Evolutionary conservation across 2,888 invertebrate species (phyloP).

Genomic region (Teinopalpus imperialis): DNA sequence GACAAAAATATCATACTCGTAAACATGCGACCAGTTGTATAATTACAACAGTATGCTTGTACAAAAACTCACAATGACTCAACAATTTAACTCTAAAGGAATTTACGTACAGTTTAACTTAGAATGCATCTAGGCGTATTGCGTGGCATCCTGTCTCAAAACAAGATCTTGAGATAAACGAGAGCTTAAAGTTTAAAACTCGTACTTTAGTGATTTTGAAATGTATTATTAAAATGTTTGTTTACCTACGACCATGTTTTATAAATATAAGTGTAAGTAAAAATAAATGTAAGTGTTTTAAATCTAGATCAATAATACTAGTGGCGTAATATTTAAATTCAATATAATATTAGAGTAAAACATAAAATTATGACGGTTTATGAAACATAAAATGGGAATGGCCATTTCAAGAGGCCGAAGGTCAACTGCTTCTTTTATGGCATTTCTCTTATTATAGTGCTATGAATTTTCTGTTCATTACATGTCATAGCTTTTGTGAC

Average conservation of each 20-base stretch:
- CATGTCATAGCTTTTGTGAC: background rate
- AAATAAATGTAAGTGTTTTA: too few relatives aligned
- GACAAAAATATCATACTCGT: too few relatives aligned
- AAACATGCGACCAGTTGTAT: too few relatives aligned
- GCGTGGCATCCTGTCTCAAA: conserved; percentile 10
- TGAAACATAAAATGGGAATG: conserved; percentile 5
- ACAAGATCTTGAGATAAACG: conserved; percentile 10
- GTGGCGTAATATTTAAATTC: too few relatives aligned
- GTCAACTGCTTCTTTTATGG: conserved; percentile 14
- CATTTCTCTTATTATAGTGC: conserved; percentile 5
- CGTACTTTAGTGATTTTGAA: background rate
- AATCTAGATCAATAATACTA: too few relatives aligned
- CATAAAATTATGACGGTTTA: conserved; percentile 5
- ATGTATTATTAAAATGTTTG: too few relatives aligned
- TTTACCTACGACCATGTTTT: too few relatives aligned
- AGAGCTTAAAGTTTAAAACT: background rate
- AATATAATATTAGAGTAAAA: too few relatives aligned
- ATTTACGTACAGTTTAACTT: background rate
- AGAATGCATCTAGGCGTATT: background rate
- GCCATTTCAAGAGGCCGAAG: conserved; percentile 1
- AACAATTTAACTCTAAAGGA: background rate
- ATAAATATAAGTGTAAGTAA: too few relatives aligned
- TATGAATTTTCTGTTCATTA: conserved; percentile 12
- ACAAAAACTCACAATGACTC: too few relatives aligned
- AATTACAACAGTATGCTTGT: too few relatives aligned